Percentiles rank a stretch among this genome's conserved stretches.
phyloP scores from a whole-genome alignment of 2,113 vertebrate genomes.

The Typhlomys cinereus region DNA sequence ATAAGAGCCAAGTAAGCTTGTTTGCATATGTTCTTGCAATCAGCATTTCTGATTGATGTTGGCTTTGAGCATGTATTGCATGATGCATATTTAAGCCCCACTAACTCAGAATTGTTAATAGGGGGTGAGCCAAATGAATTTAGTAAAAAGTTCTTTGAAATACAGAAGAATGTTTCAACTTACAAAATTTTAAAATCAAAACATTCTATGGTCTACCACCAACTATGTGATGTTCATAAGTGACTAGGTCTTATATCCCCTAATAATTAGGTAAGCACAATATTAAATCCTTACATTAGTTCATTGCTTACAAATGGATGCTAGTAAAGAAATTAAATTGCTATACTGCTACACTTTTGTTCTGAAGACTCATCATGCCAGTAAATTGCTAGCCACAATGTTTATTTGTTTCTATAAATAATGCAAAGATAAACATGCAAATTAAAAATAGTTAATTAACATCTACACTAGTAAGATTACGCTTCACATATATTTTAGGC shows the following conservation, averaged over 20 bases:
- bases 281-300: background rate
- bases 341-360: background rate
- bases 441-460: background rate
- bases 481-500: background rate
- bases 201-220: background rate
- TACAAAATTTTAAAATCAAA: background rate
- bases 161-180: background rate
- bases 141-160: conserved; percentile 14
- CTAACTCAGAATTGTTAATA: background rate
- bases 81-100: background rate
- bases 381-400: background rate
- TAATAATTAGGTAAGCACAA: background rate
- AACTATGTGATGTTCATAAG: background rate
- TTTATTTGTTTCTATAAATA: background rate
- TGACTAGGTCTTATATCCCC: background rate
- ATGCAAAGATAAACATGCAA: background rate
- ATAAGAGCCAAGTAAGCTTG: background rate
- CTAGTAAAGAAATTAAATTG: background rate
- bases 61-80: conserved; percentile 30
- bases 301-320: background rate
- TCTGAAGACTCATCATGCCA: background rate
- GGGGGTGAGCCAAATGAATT: background rate
- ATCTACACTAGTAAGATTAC: background rate
- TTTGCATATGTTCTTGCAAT: background rate
- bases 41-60: background rate